phyloP scores from a whole-genome alignment of 2,113 vertebrate species.

The Neomonachus schauinslandi region DNA sequence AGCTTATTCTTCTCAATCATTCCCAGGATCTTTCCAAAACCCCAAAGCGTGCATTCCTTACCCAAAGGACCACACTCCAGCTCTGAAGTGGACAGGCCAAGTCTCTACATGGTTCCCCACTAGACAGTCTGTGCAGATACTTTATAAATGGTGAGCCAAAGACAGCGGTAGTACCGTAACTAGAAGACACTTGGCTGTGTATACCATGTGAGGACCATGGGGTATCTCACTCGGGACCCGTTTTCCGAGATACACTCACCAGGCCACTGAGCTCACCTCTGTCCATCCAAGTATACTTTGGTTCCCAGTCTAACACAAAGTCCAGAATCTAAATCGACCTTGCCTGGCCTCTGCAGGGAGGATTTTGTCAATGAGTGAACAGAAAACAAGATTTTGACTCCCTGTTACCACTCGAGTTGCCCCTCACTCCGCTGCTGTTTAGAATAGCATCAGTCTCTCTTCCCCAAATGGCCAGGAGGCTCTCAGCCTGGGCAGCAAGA shows the following conservation, averaged over 20 bases:
- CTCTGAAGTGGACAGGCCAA: neutral
- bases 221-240: neutral
- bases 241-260: neutral
- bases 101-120: neutral
- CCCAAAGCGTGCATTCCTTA: fast-evolving
- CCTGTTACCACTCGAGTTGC: neutral
- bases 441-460: neutral
- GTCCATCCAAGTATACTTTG: neutral
- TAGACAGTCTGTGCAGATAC: neutral
- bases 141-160: neutral
- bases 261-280: neutral
- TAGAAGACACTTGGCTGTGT: neutral
- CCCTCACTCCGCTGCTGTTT: neutral
- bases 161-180: fast-evolving
- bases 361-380: neutral
- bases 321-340: neutral
- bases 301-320: neutral
- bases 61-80: neutral
- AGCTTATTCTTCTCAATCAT: neutral
- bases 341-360: neutral
- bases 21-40: neutral
- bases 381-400: neutral
- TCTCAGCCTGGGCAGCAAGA: neutral
- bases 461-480: neutral
- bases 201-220: neutral